Conservation (phyloP, 2,888 invertebrate species). For the Drosophila yooni region DNA sequence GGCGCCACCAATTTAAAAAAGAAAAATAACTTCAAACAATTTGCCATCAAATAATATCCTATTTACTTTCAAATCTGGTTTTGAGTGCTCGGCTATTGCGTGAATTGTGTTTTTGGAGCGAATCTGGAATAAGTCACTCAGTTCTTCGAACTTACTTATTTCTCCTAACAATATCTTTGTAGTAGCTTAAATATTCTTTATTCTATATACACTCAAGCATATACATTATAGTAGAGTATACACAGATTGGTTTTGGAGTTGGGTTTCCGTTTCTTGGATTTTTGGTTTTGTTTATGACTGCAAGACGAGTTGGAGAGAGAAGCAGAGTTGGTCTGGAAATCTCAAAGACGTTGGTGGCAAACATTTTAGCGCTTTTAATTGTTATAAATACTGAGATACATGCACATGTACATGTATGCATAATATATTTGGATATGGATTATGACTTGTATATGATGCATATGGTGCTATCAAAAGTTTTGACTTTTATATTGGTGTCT, state of each 20-base stretch:
- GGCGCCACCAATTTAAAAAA: too few relatives aligned
- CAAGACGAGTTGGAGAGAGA: conserved; percentile 7
- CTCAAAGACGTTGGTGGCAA: conserved; percentile 64
- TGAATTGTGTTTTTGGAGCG: too few relatives aligned
- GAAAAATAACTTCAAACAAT: neutral
- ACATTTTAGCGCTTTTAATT: conserved; percentile 74
- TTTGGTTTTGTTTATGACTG: conserved; percentile 33
- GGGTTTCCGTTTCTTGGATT: neutral
- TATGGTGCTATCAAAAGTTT: conserved; percentile 22
- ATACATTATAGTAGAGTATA: conserved; percentile 16
- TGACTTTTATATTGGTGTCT: neutral
- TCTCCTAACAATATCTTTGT: neutral
- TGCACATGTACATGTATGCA: conserved; percentile 6
- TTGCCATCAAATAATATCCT: neutral
- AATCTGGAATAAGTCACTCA: neutral
- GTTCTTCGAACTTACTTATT: neutral
- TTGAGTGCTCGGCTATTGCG: too few relatives aligned
- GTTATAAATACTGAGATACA: conserved; percentile 45
- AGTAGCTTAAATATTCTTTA: neutral
- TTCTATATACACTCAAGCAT: neutral
- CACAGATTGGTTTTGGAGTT: neutral
- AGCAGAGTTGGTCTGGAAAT: conserved; percentile 43
- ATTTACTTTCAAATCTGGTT: neutral
- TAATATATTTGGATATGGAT: conserved; percentile 20
- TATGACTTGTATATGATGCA: conserved; percentile 5